Percentiles rank a stretch among this genome's conserved stretches.
These are phyloP conservation scores for Dryas iulia DNA, from an alignment of 1,140 invertebrate genomes.

Conservation along the genomic window DNA sequence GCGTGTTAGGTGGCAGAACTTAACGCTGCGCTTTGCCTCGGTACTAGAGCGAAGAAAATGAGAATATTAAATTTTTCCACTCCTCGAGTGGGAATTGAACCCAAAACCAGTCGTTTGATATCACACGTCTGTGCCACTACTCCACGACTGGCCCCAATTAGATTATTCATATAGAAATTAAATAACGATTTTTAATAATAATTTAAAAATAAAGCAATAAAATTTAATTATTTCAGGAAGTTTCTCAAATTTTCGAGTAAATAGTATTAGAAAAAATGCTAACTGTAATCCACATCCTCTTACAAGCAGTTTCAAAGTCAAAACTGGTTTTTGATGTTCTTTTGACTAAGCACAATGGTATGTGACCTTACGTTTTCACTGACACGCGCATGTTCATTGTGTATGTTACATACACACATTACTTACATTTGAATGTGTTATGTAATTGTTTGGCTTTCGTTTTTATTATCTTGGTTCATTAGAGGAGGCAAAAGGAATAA, in stretches of 20 bases:
- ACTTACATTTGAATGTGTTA: background rate
- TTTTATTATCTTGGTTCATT: too few relatives aligned
- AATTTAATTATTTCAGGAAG: background rate
- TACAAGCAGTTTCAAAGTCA: background rate
- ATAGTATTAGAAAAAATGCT: background rate
- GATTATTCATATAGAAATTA: too few relatives aligned
- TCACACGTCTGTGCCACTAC: too few relatives aligned
- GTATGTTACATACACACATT: background rate
- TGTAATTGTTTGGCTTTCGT: background rate
- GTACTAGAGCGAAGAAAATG: too few relatives aligned
- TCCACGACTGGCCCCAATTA: too few relatives aligned
- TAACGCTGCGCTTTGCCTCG: too few relatives aligned
- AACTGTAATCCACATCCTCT: background rate
- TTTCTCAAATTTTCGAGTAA: background rate
- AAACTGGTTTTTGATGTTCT: background rate
- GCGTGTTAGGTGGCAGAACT: too few relatives aligned
- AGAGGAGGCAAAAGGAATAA: too few relatives aligned
- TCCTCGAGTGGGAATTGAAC: too few relatives aligned
- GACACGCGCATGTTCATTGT: background rate
- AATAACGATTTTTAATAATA: too few relatives aligned
- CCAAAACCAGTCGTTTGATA: too few relatives aligned
- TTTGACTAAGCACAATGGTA: background rate
- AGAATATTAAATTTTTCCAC: too few relatives aligned
- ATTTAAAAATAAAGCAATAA: background rate
- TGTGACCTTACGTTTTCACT: slow-evolving; percentile 1